Conservation (phyloP, 2,888 invertebrate species). For the Ramazzottius varieornatus region DNA sequence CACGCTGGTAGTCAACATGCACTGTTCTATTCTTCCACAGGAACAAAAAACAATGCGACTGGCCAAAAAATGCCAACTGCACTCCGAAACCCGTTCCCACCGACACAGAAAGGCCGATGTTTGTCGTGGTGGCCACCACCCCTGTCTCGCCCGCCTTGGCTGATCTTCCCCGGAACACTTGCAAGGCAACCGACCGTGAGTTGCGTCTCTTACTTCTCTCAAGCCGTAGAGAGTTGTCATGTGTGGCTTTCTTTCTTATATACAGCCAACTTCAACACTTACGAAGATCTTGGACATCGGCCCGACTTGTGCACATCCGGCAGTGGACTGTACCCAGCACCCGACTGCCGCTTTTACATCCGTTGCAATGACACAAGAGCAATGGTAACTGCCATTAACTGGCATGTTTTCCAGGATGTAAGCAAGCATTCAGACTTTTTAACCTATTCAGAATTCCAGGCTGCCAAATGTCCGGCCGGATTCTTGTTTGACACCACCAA, state of each 20-base stretch:
- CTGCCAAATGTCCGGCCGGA: neutral
- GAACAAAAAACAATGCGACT: neutral
- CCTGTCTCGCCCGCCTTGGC: neutral
- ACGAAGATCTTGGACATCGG: neutral
- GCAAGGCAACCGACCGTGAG: neutral
- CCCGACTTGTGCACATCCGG: neutral
- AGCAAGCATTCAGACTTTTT: neutral
- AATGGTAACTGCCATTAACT: too few species aligned
- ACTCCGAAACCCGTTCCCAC: neutral
- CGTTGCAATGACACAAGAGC: neutral
- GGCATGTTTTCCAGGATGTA: too few species aligned
- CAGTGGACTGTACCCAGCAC: neutral
- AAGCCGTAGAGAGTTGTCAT: too few species aligned
- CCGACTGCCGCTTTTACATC: constrained; percentile 1
- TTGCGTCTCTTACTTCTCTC: too few species aligned
- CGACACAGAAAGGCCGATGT: neutral
- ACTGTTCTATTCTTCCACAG: too few species aligned
- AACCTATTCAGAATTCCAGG: neutral
- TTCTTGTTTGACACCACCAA: neutral
- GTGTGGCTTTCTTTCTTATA: too few species aligned
- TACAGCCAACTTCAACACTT: neutral
- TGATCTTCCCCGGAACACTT: neutral
- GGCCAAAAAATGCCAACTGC: neutral
- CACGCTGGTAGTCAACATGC: too few species aligned
- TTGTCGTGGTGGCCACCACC: neutral